Evolutionary conservation across 2,888 invertebrate species (phyloP), one percentile per base, ranked within the genome.

Genomic region (Platycheirus rosarum): DNA sequence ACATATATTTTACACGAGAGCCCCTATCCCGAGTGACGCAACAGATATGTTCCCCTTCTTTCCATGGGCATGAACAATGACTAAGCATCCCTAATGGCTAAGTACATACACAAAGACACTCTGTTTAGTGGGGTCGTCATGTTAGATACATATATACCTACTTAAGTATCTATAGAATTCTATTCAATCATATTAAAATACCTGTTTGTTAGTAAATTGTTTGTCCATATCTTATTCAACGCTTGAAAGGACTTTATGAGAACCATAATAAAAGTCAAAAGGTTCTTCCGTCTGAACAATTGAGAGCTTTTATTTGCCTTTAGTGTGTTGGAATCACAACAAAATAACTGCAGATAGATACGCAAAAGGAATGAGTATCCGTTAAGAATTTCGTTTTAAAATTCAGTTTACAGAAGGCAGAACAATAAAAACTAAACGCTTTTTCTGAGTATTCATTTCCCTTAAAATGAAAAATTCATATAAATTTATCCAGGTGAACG

Each of bases 191-290:
- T 44, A 40, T 57, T 57, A 57, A 26, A 57, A 40, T 57, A 40
- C 44, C 18, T 44, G 23, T 29, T 29, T 42, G 60, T 44, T 60
- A 40, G 42, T 26, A 60, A 60, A 44, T 60, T 60, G 44, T 44
- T 44, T 60, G 60, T 60, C 42, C 16, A 44, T 60, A 60, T 60
- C 60, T 44, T 44, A 18, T 44, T 1, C 18, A 44, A 60, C 18
- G 44, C 60, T 60, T 32, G 29, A 60, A 18, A 29, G 44, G 44
- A 44, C 44, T 60, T 60, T 60, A 60, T 44, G 29, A 60, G 23
- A 29, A 23, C 40, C 44, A 60, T 44, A 60, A 60, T 60, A 44
- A 44, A 60, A 60, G 60, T 60, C 60, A 44, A 60, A 44, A 44
- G 60, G 60, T 29, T 32, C 16, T 44, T 20, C 2, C 8, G 55